Evolutionary conservation across 2,797 vertebrate species (phyloP).

Genomic region (Sebastolobus altivelis): DNA sequence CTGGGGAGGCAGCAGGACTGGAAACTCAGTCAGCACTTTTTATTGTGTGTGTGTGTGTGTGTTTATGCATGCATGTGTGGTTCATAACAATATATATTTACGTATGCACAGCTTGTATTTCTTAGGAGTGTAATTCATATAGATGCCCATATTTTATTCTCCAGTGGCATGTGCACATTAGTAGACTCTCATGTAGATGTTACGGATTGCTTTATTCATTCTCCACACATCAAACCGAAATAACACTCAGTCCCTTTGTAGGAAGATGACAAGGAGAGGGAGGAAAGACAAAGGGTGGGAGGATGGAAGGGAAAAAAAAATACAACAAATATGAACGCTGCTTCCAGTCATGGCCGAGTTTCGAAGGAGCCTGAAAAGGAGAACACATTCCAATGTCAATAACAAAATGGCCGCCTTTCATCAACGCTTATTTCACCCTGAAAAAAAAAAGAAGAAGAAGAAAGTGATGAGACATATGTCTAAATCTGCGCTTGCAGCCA

Average conservation of each 20-base stretch:
- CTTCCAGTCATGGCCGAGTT: conserved; percentile 48
- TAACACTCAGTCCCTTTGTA: conserved; percentile 36
- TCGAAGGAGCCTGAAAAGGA: conserved; percentile 34
- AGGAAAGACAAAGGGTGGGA: conserved; percentile 52
- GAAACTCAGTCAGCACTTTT: conserved; percentile 32
- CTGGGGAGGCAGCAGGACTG: neutral
- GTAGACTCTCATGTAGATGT: conserved; percentile 22
- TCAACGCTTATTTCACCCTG: conserved; percentile 64
- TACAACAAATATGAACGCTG: conserved; percentile 33
- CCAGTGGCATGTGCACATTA: conserved; percentile 14
- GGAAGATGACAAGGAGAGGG: conserved; percentile 45
- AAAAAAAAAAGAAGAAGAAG: conserved; percentile 54
- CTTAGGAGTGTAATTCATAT: conserved; percentile 23
- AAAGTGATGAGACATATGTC: conserved; percentile 64
- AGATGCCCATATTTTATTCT: conserved; percentile 24
- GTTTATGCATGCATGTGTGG: conserved; percentile 27
- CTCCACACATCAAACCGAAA: conserved; percentile 50
- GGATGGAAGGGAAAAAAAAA: conserved; percentile 1
- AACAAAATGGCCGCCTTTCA: conserved; percentile 72
- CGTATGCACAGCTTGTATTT: conserved; percentile 19
- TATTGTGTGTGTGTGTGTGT: neutral
- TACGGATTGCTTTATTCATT: conserved; percentile 45
- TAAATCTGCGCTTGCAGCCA: conserved; percentile 64
- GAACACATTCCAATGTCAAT: conserved; percentile 51
- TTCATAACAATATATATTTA: conserved; percentile 47